Base-by-base conservation (phyloP, 2,888 invertebrate genomes). In the Apodemia zela region DNA sequence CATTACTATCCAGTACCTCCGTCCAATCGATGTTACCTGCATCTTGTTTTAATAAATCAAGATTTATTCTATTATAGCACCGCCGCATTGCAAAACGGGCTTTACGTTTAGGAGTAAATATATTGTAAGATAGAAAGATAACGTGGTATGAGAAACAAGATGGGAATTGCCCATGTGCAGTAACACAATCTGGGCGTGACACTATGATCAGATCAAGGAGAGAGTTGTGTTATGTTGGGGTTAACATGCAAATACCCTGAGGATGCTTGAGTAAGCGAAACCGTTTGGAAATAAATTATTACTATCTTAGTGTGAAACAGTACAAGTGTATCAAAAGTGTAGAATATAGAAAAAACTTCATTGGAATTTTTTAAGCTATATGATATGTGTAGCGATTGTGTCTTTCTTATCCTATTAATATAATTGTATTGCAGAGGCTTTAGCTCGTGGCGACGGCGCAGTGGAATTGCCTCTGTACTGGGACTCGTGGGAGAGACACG, bases 401-500 rank as follows among this genome's bases (percentile, higher is more conserved):
- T n/a, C n/a, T n/a, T n/a, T n/a, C n/a, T n/a, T n/a, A n/a, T n/a
- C n/a, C n/a, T n/a, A n/a, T 2, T 45, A 13, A 11, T 51, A 21
- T 11, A 17, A 25, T 60, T 49, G 42, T 11, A 54, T 67, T 69
- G 1, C 80, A 91, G 90, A 91, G 69, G 89, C 89, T 0, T 69
- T 91, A 13, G 84, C 80, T 0, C 83, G 89, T 3, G 90, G 90
- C 57, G 89, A 89, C 33, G 94, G 91, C 58, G 92, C 92, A 67
- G 92, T 93, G 64, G 78, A 95, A 91, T 75, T 95, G 77, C 94
- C 95, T 70, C 92, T 98, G 72, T 98, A 97, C 87, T 98, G 98
- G 98, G 98, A 98, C 85, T 98, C 97, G 8, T 98, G 97, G 97
- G 97, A 98, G 84, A 92, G 95, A 15, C 61, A 95, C 94, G 78